A percentile compares a stretch with the other conserved stretches of the same genome.
These are phyloP conservation scores for Bellardia pandia DNA, from an alignment of 2,888 invertebrate genomes.

Conservation along the genomic window DNA sequence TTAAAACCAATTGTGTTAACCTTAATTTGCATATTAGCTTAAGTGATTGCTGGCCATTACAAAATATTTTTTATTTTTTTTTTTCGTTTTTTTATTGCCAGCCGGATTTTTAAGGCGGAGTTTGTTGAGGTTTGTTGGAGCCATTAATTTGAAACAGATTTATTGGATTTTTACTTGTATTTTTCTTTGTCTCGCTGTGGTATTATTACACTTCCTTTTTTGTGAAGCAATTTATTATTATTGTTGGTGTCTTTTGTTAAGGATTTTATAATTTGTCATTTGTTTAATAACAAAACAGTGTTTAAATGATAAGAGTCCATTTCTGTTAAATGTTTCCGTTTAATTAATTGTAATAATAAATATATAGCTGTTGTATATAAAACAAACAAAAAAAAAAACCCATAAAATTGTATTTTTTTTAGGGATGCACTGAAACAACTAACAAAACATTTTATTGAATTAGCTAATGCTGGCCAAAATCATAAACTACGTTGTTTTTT, in stretches of 20 bases:
- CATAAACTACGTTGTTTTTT: not conserved
- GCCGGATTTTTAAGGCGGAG: conserved; percentile 39
- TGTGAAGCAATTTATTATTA: conserved; percentile 10
- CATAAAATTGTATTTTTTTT: too few relatives aligned
- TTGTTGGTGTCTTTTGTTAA: conserved; percentile 9
- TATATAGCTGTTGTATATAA: not conserved
- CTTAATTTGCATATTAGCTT: conserved; percentile 74
- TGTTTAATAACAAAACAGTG: not conserved
- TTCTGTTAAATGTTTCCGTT: conserved; percentile 39
- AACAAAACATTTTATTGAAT: not conserved
- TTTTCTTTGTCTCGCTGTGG: conserved; percentile 27
- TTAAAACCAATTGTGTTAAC: conserved; percentile 72
- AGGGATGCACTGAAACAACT: not conserved
- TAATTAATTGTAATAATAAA: conserved; percentile 29
- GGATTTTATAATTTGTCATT: conserved; percentile 46
- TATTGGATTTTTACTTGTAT: conserved; percentile 60
- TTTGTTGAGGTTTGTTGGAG: conserved; percentile 58
- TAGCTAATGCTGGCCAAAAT: not conserved
- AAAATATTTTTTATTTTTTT: conserved; percentile 44
- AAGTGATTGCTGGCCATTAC: conserved; percentile 71
- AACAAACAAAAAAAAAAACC: not conserved
- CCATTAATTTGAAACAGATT: conserved; percentile 70
- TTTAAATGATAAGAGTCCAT: conserved; percentile 13
- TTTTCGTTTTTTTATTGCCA: conserved; percentile 4
- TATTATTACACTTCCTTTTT: conserved; percentile 50